Evolutionary conservation across 2,113 vertebrate genomes (phyloP), one percentile per base, ranked within the genome.

Genomic region (Sakesphorus luctuosus): DNA sequence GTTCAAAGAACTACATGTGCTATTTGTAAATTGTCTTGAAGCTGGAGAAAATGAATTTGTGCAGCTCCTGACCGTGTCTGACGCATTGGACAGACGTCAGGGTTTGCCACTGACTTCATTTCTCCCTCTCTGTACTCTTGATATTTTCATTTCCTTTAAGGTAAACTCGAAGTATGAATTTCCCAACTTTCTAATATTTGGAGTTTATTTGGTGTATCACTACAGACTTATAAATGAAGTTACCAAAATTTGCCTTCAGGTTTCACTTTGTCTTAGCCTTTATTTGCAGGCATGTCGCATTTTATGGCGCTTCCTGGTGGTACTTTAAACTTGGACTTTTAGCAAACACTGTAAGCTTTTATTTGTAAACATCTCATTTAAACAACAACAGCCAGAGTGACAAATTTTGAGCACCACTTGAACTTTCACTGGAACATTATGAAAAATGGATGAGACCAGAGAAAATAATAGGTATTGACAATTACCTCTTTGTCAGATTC

Each of bases 351-450:
- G 11, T 18, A 28, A 59, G 68, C 25, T 69, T 93, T 93, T 94
- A 88, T 95, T 92, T 95, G 68, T 81, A 95, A 95, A 88, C 65
- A 84, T 88, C 65, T 80, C 35, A 10, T 72, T 50, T 59, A 74
- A 94, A 74, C 46, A 74, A 24, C 69, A 84, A 17, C 68, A 35
- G 59, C 8, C 36, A 75, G 75, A 88, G 67, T 53, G 80, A 82
- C 85, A 82, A 88, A 85, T 61, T 49, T 75, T 58, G 82, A 91
- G 59, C 63, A 46, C 52, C 85, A 84, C 84, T 94, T 91, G 91
- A 95, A 90, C 87, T 96, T 93, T 69, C 20, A 8, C 71, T 76
- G 71, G 38, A 87, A 47, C 77, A 66, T 79, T 75, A 79, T 74
- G 78, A 91, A 83, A 93, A 89, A 93, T 83, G 59, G 50, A 76